These are phyloP conservation scores for Lepidurus packardi DNA, from an alignment of 1,140 invertebrate genomes.

Conservation along the genomic window DNA sequence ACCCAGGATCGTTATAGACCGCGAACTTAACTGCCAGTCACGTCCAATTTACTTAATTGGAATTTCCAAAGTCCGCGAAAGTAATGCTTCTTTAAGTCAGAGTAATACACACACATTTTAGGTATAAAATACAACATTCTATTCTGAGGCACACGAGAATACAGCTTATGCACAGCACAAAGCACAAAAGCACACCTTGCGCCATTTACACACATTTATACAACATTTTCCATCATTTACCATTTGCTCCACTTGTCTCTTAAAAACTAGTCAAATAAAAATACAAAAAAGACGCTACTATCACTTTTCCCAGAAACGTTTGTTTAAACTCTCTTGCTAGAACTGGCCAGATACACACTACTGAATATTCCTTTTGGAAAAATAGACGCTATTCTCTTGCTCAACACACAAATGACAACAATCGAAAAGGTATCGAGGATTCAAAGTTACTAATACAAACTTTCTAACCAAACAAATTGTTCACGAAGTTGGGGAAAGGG, in stretches of 20 bases:
- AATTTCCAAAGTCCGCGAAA: no score
- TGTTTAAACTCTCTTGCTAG: constrained; percentile 8
- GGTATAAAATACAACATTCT: constrained; percentile 22
- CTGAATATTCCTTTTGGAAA: not conserved
- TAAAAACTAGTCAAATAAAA: not conserved
- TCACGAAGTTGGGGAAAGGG: constrained; percentile 18
- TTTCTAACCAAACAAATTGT: not conserved
- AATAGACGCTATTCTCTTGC: not conserved
- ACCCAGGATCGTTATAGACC: no score
- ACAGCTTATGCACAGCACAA: constrained; percentile 21
- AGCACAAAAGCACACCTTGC: constrained; percentile 14
- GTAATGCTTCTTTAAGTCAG: no score
- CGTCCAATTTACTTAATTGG: no score
- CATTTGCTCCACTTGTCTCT: not conserved
- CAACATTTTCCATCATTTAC: not conserved
- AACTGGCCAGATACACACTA: constrained; percentile 19
- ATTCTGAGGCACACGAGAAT: constrained; percentile 10
- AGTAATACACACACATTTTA: not conserved
- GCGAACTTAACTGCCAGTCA: no score
- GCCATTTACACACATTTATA: not conserved
- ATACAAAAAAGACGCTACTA: not conserved
- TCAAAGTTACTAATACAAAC: not conserved
- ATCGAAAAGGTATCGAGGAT: not conserved
- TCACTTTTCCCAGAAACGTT: constrained; percentile 12
- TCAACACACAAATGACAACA: not conserved